phyloP scores from a whole-genome alignment of 2,888 invertebrate genomes.

The Autographa pulchrina region DNA sequence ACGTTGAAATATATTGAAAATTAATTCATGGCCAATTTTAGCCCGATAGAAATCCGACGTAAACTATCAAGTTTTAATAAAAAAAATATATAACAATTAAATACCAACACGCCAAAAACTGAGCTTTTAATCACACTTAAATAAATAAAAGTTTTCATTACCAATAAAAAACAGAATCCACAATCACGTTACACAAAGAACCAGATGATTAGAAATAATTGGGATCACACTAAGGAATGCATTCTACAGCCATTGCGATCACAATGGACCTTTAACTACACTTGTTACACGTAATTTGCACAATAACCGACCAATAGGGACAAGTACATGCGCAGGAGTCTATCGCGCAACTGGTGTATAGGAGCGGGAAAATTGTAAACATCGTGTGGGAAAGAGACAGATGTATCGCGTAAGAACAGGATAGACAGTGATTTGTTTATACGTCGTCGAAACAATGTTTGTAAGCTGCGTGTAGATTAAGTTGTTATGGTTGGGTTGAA shows the following conservation, averaged over 20 bases:
- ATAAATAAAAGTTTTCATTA: constrained; percentile 14
- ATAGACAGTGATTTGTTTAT: constrained; percentile 68
- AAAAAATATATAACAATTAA: not conserved
- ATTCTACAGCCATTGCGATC: constrained; percentile 40
- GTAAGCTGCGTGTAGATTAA: constrained; percentile 64
- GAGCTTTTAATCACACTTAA: constrained; percentile 24
- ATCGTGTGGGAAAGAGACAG: constrained; percentile 66
- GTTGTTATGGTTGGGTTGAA: constrained; percentile 10
- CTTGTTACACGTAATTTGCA: constrained; percentile 41
- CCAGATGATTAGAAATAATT: constrained; percentile 61
- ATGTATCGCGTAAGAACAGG: constrained; percentile 66
- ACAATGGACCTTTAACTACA: constrained; percentile 59
- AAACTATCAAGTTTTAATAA: no score
- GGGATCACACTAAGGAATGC: constrained; percentile 62
- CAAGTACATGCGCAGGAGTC: constrained; percentile 73
- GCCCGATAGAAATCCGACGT: not conserved
- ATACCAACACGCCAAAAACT: constrained; percentile 18
- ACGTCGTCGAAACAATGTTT: constrained; percentile 60
- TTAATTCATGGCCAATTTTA: not conserved
- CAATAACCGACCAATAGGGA: constrained; percentile 61
- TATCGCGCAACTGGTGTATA: constrained; percentile 67
- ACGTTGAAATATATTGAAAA: not conserved
- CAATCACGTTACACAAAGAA: constrained; percentile 57
- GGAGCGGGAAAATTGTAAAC: constrained; percentile 80
- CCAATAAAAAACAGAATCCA: constrained; percentile 25